Evolutionary conservation across 30 jellyfish, hydroid and myxozoan species (phyloP).

Genomic region (Catostylus mosaicus): DNA sequence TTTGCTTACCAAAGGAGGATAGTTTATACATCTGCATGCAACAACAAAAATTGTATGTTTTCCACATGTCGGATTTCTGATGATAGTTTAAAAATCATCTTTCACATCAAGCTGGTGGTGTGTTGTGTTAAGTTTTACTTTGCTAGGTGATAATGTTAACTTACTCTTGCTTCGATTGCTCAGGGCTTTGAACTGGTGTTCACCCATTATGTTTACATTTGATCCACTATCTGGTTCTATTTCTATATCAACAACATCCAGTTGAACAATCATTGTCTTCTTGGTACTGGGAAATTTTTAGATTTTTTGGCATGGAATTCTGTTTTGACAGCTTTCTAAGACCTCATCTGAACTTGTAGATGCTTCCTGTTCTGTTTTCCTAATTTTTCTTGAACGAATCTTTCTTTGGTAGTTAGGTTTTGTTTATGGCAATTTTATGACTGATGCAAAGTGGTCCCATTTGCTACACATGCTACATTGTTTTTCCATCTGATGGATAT

Average conservation of each 20-base stretch:
- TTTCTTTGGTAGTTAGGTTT: neutral
- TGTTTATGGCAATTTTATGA: neutral
- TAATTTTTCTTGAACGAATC: neutral
- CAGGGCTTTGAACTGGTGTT: conserved; percentile 18
- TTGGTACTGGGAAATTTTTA: neutral
- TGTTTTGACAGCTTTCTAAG: conserved; percentile 4
- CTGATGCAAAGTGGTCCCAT: conserved; percentile 24
- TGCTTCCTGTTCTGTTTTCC: neutral
- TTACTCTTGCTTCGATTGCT: conserved; percentile 6
- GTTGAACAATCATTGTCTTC: conserved; percentile 2
- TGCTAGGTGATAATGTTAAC: conserved; percentile 3
- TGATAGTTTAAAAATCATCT: conserved; percentile 11
- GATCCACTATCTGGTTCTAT: conserved; percentile 11
- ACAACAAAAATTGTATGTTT: conserved; percentile 2
- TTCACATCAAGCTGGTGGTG: neutral
- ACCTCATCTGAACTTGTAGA: conserved; percentile 20
- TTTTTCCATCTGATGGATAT: conserved; percentile 29
- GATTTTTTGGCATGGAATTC: neutral
- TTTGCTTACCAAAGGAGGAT: conserved; percentile 2
- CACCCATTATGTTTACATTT: conserved; percentile 21
- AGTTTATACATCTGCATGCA: neutral
- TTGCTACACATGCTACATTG: conserved; percentile 22
- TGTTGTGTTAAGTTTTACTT: conserved; percentile 27
- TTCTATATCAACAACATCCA: neutral
- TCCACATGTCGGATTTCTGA: conserved; percentile 18